Evolutionary conservation across 2,888 invertebrate genomes (phyloP).

Genomic region (Corbicula japonica): DNA sequence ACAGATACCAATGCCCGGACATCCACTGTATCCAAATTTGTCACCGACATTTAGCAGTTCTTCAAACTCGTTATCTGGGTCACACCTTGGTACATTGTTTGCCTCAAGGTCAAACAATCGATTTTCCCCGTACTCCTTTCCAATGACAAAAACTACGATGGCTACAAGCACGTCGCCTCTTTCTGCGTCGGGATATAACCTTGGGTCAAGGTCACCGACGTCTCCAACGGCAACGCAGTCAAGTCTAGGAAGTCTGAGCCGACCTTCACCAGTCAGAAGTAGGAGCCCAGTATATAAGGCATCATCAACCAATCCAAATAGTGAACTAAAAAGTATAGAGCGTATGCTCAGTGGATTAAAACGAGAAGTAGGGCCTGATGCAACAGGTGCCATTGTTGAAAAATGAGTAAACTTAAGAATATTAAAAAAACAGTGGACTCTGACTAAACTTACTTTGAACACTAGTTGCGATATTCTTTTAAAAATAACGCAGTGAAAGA

Average conservation of each 20-base stretch:
- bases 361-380: slow-evolving; percentile 65
- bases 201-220: slow-evolving; percentile 72
- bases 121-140: slow-evolving; percentile 95
- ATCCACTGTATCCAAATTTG: slow-evolving; percentile 88
- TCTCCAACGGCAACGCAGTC: slow-evolving; percentile 61
- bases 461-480: background rate
- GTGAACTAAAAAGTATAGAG: slow-evolving; percentile 97
- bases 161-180: slow-evolving; percentile 84
- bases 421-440: too few relatives aligned
- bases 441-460: too few relatives aligned
- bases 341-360: slow-evolving; percentile 97
- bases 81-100: slow-evolving; percentile 82
- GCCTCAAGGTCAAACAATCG: slow-evolving; percentile 90
- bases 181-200: slow-evolving; percentile 75
- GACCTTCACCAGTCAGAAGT: slow-evolving; percentile 66
- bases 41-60: slow-evolving; percentile 83
- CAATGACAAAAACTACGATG: slow-evolving; percentile 82
- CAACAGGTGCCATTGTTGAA: slow-evolving; percentile 67
- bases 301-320: slow-evolving; percentile 88
- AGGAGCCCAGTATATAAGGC: slow-evolving; percentile 66
- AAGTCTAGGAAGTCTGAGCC: slow-evolving; percentile 61
- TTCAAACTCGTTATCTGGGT: slow-evolving; percentile 83
- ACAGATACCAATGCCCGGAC: slow-evolving; percentile 93
- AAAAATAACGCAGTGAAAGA: background rate
- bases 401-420: slow-evolving; percentile 47